Evolutionary conservation across 2,113 vertebrate genomes (phyloP).

Genomic region (Dicentrarchus labrax): DNA sequence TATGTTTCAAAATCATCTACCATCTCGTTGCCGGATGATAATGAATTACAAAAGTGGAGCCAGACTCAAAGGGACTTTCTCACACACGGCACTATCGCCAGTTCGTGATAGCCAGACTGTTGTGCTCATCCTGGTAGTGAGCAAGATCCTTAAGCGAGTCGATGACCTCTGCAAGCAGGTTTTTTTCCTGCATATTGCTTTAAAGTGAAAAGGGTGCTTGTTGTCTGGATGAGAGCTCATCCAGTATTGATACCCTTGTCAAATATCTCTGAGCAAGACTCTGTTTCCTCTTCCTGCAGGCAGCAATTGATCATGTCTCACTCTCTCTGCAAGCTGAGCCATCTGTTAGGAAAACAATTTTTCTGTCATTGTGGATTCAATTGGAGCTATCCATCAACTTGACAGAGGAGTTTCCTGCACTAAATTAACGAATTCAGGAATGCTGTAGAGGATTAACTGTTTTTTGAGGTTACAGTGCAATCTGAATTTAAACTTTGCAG

Average conservation of each 20-base stretch:
- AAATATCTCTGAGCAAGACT: conserved; percentile 68
- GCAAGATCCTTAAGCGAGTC: conserved; percentile 7
- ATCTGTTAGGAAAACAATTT: conserved; percentile 68
- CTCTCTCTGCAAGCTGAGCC: conserved; percentile 42
- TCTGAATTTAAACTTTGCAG: background rate
- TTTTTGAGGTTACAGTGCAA: conserved; percentile 19
- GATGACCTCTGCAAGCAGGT: conserved; percentile 18
- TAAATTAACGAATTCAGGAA: conserved; percentile 45
- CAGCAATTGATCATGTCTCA: conserved; percentile 62
- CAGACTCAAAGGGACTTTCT: background rate
- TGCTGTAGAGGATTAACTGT: conserved; percentile 13
- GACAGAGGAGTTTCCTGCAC: conserved; percentile 38
- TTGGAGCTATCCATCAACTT: conserved; percentile 60
- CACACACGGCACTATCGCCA: conserved; percentile 15
- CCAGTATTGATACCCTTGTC: conserved; percentile 63
- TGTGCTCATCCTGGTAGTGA: conserved; percentile 22
- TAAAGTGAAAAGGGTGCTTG: conserved; percentile 35
- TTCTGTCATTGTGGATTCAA: conserved; percentile 62
- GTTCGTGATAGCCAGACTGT: conserved; percentile 1
- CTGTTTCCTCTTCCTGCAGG: conserved; percentile 65
- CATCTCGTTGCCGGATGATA: background rate
- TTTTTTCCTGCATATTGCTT: conserved; percentile 21
- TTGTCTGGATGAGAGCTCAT: conserved; percentile 55
- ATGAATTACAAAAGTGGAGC: background rate
- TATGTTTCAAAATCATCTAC: background rate